phyloP scores from a whole-genome alignment of 2,888 invertebrate genomes.

The Theodoxus fluviatilis region DNA sequence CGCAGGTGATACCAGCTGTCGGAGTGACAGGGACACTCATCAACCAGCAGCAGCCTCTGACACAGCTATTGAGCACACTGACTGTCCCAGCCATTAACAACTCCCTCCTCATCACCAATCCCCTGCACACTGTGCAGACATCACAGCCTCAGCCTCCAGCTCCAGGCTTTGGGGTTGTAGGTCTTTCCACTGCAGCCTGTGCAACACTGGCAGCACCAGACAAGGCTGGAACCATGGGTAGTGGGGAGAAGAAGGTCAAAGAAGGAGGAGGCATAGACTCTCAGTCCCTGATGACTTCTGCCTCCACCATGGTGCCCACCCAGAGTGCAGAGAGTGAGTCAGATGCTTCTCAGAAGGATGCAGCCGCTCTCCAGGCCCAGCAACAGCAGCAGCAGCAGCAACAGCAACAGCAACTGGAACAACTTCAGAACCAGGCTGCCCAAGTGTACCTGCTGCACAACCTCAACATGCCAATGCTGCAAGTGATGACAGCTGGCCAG shows the following conservation, averaged over 20 bases:
- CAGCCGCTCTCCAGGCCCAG: constrained; percentile 19
- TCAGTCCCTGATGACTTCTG: no score
- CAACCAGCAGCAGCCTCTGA: constrained; percentile 4
- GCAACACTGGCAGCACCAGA: no score
- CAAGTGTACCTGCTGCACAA: constrained; percentile 39
- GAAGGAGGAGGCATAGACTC: no score
- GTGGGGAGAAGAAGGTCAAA: no score
- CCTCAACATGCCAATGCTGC: constrained; percentile 41
- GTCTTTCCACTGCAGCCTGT: constrained; percentile 28
- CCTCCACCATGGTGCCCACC: no score
- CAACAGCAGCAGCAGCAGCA: constrained; percentile 28
- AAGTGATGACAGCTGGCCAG: constrained; percentile 35
- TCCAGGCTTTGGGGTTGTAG: no score
- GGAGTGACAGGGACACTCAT: constrained; percentile 33
- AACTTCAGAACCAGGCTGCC: constrained; percentile 21
- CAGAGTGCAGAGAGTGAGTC: background rate
- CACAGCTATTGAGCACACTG: constrained; percentile 34
- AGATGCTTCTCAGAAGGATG: constrained; percentile 12
- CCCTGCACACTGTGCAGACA: constrained; percentile 29
- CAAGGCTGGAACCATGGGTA: no score
- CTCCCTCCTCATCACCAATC: constrained; percentile 31
- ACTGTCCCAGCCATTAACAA: constrained; percentile 32
- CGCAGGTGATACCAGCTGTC: constrained; percentile 59
- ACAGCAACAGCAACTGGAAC: constrained; percentile 1
- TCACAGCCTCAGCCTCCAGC: constrained; percentile 22